Base-by-base conservation (phyloP, 2,888 invertebrate genomes). In the Campaea margaritaria region DNA sequence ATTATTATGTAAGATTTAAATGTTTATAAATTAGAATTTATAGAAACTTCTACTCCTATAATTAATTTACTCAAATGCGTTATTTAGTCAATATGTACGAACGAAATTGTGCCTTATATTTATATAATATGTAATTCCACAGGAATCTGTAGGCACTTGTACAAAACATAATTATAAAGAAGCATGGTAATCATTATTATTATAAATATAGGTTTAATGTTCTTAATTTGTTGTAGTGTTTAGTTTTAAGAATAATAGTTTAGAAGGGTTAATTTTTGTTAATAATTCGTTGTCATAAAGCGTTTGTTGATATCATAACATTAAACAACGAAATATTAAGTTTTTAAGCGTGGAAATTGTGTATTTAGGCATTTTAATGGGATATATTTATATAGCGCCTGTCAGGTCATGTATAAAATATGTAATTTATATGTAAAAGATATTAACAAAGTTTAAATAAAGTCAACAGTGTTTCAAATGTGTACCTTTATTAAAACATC, bases 381-480 rank as follows among this genome's bases (percentile, higher is more conserved):
- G 57, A 50, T 41, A 15, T 52, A 45, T 38, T 47, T 49, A 49
- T 41, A 21, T 21, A 21, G 21, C 5, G 21, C 21, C 21, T 21
- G 21, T 2, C 21, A 21, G 21, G 21, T 21, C 21, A 21, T 38
- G 41, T 41, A 41, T 41, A 50, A 11, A 49, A 50, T 50, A 16
- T 45, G 12, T 50, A 51, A 28, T 45, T 43, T 54, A 39, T 7
- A 9, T 49, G 39, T 47, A 43, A 43, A 27, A 31, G 10, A 12
- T 13, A 48, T 11, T 54, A 52, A 42, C 27, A 28, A 53, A 36
- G 43, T 59, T 49, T 54, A 42, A 34, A 48, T 67, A 67, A 64
- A 67, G 64, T 65, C 58, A 69, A 57, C 60, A 55, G 51, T 64
- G 57, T 67, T 62, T 56, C 51, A 62, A 47, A 61, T 54, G 57